A percentile compares a stretch with the other conserved stretches of the same genome.
Conservation (phyloP, 2,888 invertebrate species). For the Ischnus inquisitorius region DNA sequence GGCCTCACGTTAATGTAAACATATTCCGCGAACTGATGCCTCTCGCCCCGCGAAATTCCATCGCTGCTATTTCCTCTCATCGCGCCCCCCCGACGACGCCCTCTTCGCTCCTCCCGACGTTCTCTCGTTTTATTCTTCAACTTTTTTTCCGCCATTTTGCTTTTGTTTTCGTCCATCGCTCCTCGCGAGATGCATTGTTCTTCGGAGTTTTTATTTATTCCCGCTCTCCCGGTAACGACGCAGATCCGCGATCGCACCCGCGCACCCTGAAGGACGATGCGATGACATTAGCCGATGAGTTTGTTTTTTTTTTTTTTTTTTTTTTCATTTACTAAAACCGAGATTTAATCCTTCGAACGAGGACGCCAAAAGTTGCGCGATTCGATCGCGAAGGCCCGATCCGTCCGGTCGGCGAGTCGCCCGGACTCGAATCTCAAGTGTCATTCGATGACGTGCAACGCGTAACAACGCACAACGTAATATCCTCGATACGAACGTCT, state of each 20-base stretch:
- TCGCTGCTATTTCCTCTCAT: constrained; percentile 67
- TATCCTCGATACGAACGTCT: constrained; percentile 36
- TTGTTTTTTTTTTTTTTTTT: neutral
- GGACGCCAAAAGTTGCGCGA: constrained; percentile 52
- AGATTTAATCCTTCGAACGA: constrained; percentile 57
- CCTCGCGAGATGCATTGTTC: constrained; percentile 14
- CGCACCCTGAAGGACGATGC: constrained; percentile 22
- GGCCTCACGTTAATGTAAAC: constrained; percentile 79
- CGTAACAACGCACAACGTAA: constrained; percentile 37
- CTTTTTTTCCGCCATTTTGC: neutral
- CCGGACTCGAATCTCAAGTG: constrained; percentile 46
- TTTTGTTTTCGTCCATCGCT: neutral
- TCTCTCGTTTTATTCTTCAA: neutral
- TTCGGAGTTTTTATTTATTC: neutral
- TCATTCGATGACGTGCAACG: constrained; percentile 56
- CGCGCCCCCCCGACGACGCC: constrained; percentile 35
- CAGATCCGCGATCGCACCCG: neutral
- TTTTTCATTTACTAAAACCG: too few species aligned
- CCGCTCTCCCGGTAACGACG: neutral
- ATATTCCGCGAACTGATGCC: constrained; percentile 79
- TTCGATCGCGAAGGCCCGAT: constrained; percentile 42
- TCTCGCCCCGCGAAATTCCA: constrained; percentile 48
- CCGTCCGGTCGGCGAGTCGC: constrained; percentile 5
- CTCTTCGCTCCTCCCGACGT: constrained; percentile 18
- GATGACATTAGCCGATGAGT: constrained; percentile 22